These are phyloP conservation scores for Dyspetes luteomarginatus DNA, from an alignment of 2,888 invertebrate species.

Conservation along the genomic window DNA sequence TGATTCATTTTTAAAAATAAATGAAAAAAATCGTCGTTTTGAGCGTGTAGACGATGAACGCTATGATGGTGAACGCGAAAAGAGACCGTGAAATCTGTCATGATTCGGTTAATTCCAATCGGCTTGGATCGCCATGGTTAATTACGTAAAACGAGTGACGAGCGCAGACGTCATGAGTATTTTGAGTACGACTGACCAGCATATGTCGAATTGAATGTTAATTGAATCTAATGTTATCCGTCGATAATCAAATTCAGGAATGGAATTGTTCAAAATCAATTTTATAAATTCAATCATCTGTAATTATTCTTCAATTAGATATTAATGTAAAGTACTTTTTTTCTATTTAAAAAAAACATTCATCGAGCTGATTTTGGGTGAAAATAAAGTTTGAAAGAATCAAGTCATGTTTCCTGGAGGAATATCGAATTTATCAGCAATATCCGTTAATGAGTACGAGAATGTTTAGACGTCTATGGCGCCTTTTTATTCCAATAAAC, in stretches of 20 bases:
- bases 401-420: too few relatives aligned
- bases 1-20: constrained; percentile 19
- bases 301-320: too few relatives aligned
- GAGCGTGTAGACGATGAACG: constrained; percentile 23
- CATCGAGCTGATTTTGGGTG: too few relatives aligned
- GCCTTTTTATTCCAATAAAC: constrained; percentile 72
- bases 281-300: too few relatives aligned
- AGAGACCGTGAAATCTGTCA: constrained; percentile 74
- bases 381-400: too few relatives aligned
- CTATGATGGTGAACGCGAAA: constrained; percentile 59
- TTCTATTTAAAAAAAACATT: too few relatives aligned
- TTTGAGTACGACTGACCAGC: constrained; percentile 6
- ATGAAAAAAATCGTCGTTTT: constrained; percentile 35
- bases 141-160: constrained; percentile 49
- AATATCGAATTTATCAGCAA: too few relatives aligned
- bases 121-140: constrained; percentile 61
- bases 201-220: background rate
- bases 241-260: too few relatives aligned
- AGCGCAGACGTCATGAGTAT: constrained; percentile 20
- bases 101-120: constrained; percentile 69
- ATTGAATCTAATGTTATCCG: too few relatives aligned
- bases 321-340: too few relatives aligned
- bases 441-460: too few relatives aligned
- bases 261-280: too few relatives aligned
- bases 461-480: background rate